Percentiles rank a stretch among this genome's conserved stretches.
phyloP scores from a whole-genome alignment of 2,797 vertebrate species.

The Pseudomugil gertrudae region DNA sequence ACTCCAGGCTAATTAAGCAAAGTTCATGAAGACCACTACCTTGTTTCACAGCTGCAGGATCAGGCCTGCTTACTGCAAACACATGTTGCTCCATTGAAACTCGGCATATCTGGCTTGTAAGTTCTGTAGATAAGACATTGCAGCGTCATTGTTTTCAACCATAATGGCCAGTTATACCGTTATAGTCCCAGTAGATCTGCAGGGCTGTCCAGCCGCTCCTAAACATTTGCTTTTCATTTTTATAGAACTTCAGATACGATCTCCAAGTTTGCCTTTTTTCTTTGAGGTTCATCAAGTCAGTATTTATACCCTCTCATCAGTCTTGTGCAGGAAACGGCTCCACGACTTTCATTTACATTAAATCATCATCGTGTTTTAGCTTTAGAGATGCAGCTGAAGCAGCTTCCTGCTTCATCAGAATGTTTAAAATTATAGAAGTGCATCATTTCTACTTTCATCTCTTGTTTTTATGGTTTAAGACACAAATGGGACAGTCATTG shows the following conservation, averaged over 20 bases:
- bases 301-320: not conserved
- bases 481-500: not conserved
- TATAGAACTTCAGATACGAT: conserved; percentile 4
- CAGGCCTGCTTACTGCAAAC: conserved; percentile 3
- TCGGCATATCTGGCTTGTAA: not conserved
- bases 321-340: conserved; percentile 14
- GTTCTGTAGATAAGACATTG: conserved; percentile 19
- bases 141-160: not conserved
- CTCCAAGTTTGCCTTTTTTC: conserved; percentile 15
- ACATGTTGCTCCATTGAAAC: conserved; percentile 14
- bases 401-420: not conserved
- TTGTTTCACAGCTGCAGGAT: conserved; percentile 18
- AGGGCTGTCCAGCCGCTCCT: not conserved
- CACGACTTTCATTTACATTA: not conserved
- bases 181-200: conserved; percentile 7
- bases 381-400: conserved; percentile 2
- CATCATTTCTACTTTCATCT: not conserved
- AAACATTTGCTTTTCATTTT: conserved; percentile 20
- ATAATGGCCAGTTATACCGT: conserved; percentile 14
- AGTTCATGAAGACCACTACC: not conserved
- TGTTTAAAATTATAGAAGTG: conserved; percentile 7
- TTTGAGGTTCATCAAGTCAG: not conserved
- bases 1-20: not conserved
- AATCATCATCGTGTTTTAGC: not conserved
- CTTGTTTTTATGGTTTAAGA: not conserved